These are phyloP conservation scores for Dolichoris vasculosae DNA, from an alignment of 1,140 invertebrate species.

Conservation along the genomic window DNA sequence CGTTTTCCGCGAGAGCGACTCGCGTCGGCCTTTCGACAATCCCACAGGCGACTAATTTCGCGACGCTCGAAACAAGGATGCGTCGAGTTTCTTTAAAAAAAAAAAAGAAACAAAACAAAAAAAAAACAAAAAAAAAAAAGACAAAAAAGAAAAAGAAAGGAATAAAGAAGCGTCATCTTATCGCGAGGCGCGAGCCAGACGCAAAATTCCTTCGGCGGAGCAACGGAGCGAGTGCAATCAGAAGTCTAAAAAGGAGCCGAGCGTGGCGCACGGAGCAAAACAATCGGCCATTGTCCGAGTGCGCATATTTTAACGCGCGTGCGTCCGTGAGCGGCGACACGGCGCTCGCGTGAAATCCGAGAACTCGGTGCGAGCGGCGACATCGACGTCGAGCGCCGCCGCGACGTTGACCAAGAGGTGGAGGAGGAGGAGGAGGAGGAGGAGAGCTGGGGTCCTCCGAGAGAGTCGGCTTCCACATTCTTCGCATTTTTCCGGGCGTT, in stretches of 20 bases:
- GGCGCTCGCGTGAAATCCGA: conserved; percentile 16
- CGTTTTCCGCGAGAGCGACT: too few relatives aligned
- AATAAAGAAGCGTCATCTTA: neutral
- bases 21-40: too few relatives aligned
- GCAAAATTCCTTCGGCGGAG: neutral
- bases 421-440: neutral
- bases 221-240: neutral
- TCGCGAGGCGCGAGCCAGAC: neutral
- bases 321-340: neutral
- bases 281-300: conserved; percentile 33
- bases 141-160: too few relatives aligned
- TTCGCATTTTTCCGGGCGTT: conserved; percentile 62
- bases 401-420: neutral
- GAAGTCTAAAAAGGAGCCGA: neutral
- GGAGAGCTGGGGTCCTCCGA: conserved; percentile 61
- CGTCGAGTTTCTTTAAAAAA: too few relatives aligned
- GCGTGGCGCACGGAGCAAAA: conserved; percentile 1
- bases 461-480: conserved; percentile 68
- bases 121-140: too few relatives aligned
- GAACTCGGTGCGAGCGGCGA: neutral
- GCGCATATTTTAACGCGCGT: conserved; percentile 18
- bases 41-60: too few relatives aligned
- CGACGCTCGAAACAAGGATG: too few relatives aligned
- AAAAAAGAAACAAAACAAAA: too few relatives aligned
- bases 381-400: neutral